Conservation (phyloP, 2,113 vertebrate genomes). For the Hiodon tergisus region DNA sequence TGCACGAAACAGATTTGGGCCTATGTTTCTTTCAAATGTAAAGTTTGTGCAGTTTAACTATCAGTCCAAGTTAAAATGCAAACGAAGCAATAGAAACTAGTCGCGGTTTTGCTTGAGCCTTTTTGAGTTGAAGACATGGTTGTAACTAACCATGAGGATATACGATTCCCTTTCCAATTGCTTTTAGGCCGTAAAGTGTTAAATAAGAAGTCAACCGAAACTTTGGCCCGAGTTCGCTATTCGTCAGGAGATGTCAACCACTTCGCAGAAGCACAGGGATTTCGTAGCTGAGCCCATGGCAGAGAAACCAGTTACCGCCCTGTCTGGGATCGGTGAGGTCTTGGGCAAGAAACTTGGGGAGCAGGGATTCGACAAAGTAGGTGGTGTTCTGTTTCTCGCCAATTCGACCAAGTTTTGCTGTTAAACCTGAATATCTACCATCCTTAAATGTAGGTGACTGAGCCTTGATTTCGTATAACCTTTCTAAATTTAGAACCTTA, state of each 20-base stretch:
- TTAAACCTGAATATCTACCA: background rate
- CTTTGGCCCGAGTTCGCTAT: background rate
- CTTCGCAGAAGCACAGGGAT: conserved; percentile 62
- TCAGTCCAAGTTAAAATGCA: no score
- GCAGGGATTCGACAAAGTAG: conserved; percentile 61
- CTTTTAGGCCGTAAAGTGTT: no score
- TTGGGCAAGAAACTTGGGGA: conserved; percentile 56
- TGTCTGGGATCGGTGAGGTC: conserved; percentile 55
- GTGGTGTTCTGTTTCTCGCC: background rate
- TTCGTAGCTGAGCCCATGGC: conserved; percentile 65
- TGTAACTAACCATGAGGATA: no score
- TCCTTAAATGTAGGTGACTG: background rate
- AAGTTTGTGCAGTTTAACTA: no score
- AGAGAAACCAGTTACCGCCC: conserved; percentile 52
- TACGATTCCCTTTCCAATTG: no score
- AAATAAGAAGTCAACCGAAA: no score
- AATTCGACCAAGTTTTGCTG: background rate
- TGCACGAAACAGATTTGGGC: no score
- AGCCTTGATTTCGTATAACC: background rate
- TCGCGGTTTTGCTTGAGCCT: no score
- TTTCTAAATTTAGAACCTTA: no score
- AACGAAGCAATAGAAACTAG: no score
- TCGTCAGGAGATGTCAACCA: conserved; percentile 47
- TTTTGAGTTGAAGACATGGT: no score
- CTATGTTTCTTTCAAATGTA: no score